phyloP scores from a whole-genome alignment of 1,140 invertebrate genomes.

The Alviniconcha marisindica region DNA sequence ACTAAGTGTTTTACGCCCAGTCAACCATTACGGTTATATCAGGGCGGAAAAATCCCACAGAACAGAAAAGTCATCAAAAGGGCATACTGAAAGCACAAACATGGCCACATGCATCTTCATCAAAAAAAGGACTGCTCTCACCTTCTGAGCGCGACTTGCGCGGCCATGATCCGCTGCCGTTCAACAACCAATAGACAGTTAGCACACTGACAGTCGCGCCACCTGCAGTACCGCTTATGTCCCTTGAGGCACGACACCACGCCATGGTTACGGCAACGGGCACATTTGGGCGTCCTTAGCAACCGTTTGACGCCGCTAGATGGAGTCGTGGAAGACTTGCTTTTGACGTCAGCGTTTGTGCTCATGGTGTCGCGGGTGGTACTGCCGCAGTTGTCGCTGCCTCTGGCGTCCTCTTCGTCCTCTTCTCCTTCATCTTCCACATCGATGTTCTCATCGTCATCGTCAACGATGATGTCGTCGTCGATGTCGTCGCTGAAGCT shows the following conservation, averaged over 20 bases:
- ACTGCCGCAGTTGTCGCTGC: neutral
- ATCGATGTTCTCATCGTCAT: slow-evolving; percentile 14
- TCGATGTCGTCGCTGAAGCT: neutral
- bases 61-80: no score
- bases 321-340: neutral
- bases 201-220: slow-evolving; percentile 88
- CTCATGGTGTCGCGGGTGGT: no score
- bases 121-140: slow-evolving; percentile 29
- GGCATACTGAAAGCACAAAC: no score
- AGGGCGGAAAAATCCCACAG: no score
- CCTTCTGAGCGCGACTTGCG: slow-evolving; percentile 84
- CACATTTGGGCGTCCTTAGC: slow-evolving; percentile 93
- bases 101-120: no score
- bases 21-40: no score
- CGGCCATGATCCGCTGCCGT: slow-evolving; percentile 96
- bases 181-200: slow-evolving; percentile 98
- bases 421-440: neutral
- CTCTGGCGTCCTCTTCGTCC: neutral
- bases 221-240: slow-evolving; percentile 88
- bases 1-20: no score
- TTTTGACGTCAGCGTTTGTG: neutral
- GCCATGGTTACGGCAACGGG: slow-evolving; percentile 95
- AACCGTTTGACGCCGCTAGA: slow-evolving; percentile 45
- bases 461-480: slow-evolving; percentile 30
- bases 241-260: slow-evolving; percentile 94